phyloP scores from a whole-genome alignment of 2,797 vertebrate genomes.

The Sciaenops ocellatus region DNA sequence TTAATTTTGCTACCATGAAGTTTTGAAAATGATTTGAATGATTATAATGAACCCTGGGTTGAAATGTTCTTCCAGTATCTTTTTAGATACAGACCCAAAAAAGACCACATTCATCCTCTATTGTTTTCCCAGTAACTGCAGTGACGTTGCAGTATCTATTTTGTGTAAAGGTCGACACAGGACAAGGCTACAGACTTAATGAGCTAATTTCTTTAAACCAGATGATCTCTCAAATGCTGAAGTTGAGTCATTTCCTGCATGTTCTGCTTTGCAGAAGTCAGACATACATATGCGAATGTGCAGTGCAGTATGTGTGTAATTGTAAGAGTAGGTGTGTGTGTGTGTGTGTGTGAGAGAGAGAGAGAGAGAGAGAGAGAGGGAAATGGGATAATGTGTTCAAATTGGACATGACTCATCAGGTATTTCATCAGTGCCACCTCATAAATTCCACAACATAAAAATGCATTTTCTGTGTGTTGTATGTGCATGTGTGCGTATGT shows the following conservation, averaged over 20 bases:
- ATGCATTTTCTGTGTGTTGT: constrained; percentile 22
- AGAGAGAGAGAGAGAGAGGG: constrained; percentile 9
- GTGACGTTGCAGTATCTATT: neutral
- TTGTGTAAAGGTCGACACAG: constrained; percentile 14
- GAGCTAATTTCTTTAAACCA: constrained; percentile 18
- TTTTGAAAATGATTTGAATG: constrained; percentile 19
- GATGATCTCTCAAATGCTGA: constrained; percentile 20
- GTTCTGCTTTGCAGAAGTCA: constrained; percentile 9
- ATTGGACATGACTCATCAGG: constrained; percentile 73
- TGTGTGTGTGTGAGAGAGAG: constrained; percentile 22
- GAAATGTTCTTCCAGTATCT: constrained; percentile 2
- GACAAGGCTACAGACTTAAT: constrained; percentile 37
- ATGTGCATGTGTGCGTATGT: constrained; percentile 29
- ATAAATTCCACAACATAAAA: constrained; percentile 57
- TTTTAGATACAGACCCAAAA: neutral
- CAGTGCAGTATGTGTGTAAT: constrained; percentile 13
- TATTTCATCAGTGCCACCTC: constrained; percentile 75
- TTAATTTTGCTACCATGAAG: constrained; percentile 1
- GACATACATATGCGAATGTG: too few species aligned
- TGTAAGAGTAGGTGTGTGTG: constrained; percentile 3
- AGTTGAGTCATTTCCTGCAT: constrained; percentile 25
- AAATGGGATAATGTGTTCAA: constrained; percentile 53
- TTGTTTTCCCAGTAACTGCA: constrained; percentile 11
- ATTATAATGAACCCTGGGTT: constrained; percentile 1
- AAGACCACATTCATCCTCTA: neutral